Conservation (phyloP, 2,888 invertebrate genomes). For the Calephelis perditalis region DNA sequence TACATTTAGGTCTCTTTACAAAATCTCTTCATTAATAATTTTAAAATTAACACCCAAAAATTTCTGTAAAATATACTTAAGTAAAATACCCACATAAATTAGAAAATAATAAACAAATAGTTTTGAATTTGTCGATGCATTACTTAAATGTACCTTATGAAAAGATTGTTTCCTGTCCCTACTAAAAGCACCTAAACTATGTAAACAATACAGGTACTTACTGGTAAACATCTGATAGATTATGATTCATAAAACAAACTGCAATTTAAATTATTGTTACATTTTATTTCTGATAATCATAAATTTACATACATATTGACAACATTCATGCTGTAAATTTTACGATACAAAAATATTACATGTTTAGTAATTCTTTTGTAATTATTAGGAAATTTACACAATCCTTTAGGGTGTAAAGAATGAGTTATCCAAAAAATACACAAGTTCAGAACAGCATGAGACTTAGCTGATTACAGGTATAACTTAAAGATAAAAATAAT, state of each 20-base stretch:
- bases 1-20: too few species aligned
- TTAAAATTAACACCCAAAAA: too few species aligned
- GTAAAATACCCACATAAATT: too few species aligned
- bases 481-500: conserved; percentile 30
- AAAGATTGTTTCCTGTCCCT: conserved; percentile 74
- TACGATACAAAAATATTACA: conserved; percentile 70
- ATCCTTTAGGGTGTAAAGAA: conserved; percentile 10
- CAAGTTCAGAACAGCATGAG: conserved; percentile 6
- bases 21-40: too few species aligned
- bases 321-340: conserved; percentile 66
- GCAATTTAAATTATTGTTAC: conserved; percentile 53
- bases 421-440: conserved; percentile 16
- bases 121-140: not conserved
- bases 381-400: conserved; percentile 6
- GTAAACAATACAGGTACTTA: conserved; percentile 55
- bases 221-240: conserved; percentile 33
- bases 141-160: conserved; percentile 46
- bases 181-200: conserved; percentile 44
- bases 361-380: conserved; percentile 26
- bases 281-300: conserved; percentile 64
- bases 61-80: too few species aligned
- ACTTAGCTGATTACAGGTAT: conserved; percentile 19
- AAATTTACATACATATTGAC: conserved; percentile 47
- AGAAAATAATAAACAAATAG: too few species aligned
- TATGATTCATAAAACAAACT: conserved; percentile 37